Conservation (phyloP, 2,797 vertebrate species). For the Myotis vivesi region DNA sequence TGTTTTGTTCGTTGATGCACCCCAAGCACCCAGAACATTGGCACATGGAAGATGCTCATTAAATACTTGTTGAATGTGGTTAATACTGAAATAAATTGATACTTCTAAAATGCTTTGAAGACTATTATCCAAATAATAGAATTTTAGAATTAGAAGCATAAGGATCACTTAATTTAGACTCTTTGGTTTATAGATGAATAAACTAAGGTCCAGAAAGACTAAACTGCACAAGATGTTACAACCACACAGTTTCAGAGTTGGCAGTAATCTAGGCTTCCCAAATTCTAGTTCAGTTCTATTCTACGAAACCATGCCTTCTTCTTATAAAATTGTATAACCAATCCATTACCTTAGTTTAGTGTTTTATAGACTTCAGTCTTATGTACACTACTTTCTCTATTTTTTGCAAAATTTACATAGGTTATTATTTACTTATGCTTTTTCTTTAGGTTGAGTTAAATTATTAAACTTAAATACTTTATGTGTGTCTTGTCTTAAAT, state of each 20-base stretch:
- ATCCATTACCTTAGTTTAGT: not conserved
- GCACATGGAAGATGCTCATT: not conserved
- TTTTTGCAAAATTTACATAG: not conserved
- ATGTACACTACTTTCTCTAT: not conserved
- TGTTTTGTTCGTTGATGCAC: not conserved
- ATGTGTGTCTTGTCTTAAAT: not conserved
- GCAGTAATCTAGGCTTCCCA: not conserved
- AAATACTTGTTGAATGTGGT: not conserved
- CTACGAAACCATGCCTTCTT: not conserved
- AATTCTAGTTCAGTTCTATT: not conserved
- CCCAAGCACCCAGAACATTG: not conserved
- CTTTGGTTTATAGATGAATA: not conserved
- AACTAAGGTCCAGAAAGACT: not conserved
- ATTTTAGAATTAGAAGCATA: not conserved
- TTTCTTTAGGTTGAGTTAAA: not conserved
- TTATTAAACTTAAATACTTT: not conserved
- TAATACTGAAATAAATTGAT: not conserved
- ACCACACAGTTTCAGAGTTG: not conserved
- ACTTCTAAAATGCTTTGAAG: slow-evolving; percentile 4
- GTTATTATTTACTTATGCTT: not conserved
- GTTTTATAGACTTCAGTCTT: not conserved
- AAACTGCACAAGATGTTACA: not conserved
- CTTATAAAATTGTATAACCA: not conserved
- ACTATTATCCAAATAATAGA: not conserved
- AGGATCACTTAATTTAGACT: not conserved